Evolutionary conservation across 1,140 invertebrate genomes (phyloP), one percentile per base, ranked within the genome.

Genomic region (Hylaeus volcanicus): DNA sequence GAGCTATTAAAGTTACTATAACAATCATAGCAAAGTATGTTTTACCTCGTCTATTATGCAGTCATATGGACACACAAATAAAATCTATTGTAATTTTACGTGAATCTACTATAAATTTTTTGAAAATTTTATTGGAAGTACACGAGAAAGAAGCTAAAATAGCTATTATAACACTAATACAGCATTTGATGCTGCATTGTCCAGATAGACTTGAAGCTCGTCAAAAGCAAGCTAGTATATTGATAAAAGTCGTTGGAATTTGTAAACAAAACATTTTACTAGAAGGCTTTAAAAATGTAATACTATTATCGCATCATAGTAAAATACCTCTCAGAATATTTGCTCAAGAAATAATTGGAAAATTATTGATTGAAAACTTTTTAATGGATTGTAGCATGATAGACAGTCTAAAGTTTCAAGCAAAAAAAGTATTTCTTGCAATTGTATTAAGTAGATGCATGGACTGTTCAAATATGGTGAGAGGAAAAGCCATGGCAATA

Each of bases 121-220:
- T 95, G 0, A 91, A 93, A 79, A 92, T 92, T 69, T 78, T 95
- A 48, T 61, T 95, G 41, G 75, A 89, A 37, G 74, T 88, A 26
- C 78, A 94, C 56, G 90, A 92, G 68, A 88, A 94, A 12, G 86
- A 90, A 3, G 89, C 92, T 5, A 80, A 93, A 56, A 61, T 79
- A 37, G 93, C 91, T 3, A 90, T 94, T 0, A 86, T 92, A 73
- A 94, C 92, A 74, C 85, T 96, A 3, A 88, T 96, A 26, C 95
- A 96, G 72, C 93, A 95, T 26, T 70, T 96, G 15, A 95, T 95
- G 89, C 74, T 93, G 0, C 93, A 93, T 61, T 94, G 94, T 74
- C 94, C 95, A 15, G 95, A 96, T 65, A 93, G 93, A 82, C 84
- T 94, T 1, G 95, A 96, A 68, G 93, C 93, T 45, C 89, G 95